Conservation (phyloP, 2,113 vertebrate species). For the Rhagologus leucostigma region DNA sequence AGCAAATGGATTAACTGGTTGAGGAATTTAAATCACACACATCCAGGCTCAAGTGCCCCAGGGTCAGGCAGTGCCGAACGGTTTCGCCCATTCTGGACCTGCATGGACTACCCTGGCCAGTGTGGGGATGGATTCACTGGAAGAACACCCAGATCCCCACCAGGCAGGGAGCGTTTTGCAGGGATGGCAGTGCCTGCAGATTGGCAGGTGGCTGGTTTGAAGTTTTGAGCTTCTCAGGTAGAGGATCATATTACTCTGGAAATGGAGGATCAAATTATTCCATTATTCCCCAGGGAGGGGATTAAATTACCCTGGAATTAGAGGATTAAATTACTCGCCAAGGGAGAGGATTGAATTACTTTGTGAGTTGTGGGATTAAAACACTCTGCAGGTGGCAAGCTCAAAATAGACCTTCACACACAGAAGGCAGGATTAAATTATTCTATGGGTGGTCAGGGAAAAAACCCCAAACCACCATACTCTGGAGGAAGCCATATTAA, state of each 20-base stretch:
- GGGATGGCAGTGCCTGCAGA: background rate
- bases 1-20: background rate
- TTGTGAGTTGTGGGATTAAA: conserved; percentile 59
- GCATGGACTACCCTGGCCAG: background rate
- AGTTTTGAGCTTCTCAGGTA: conserved; percentile 10
- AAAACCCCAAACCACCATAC: background rate
- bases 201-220: conserved; percentile 3
- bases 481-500: conserved; percentile 55
- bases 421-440: conserved; percentile 66
- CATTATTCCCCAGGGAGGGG: conserved; percentile 55
- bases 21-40: background rate
- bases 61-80: fast-evolving
- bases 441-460: conserved; percentile 21
- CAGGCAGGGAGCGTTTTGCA: fast-evolving
- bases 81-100: background rate
- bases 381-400: conserved; percentile 44
- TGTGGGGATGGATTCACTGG: background rate
- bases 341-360: conserved; percentile 66
- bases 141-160: background rate
- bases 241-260: conserved; percentile 42
- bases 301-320: conserved; percentile 67
- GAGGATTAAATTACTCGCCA: conserved; percentile 69
- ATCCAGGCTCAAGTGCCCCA: background rate
- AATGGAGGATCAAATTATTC: conserved; percentile 54
- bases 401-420: conserved; percentile 55